These are phyloP conservation scores for Spicauda simplicius DNA, from an alignment of 2,888 invertebrate genomes.

Conservation along the genomic window DNA sequence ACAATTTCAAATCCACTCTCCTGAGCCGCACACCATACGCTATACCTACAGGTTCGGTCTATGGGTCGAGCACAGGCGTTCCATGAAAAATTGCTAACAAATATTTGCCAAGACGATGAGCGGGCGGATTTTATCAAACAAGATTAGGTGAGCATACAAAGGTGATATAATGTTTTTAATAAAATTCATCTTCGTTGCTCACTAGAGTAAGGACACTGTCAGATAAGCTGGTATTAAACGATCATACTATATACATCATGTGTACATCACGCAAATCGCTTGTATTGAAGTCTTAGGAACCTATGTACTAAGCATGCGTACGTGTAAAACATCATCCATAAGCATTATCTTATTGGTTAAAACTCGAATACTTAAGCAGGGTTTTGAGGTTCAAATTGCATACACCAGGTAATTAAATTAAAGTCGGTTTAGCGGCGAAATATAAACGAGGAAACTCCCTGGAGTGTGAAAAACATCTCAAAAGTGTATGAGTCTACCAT, in stretches of 20 bases:
- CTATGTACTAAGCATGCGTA: no score
- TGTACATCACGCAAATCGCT: no score
- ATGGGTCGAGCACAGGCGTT: conserved; percentile 6
- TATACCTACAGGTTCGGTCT: background rate
- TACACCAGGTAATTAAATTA: no score
- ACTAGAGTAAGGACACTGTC: background rate
- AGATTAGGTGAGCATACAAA: conserved; percentile 32
- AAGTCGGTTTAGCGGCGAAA: no score
- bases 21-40: background rate
- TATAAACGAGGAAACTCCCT: no score
- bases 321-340: no score
- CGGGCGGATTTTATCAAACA: conserved; percentile 33
- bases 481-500: no score
- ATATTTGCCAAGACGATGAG: conserved; percentile 34
- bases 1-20: background rate
- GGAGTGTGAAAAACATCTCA: no score
- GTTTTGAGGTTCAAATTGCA: no score
- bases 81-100: conserved; percentile 32
- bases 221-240: background rate
- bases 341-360: no score
- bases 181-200: conserved; percentile 26
- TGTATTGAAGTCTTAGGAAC: no score
- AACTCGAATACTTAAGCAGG: no score
- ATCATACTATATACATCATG: background rate
- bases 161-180: conserved; percentile 29